Evolutionary conservation across 2,888 invertebrate genomes (phyloP).

Genomic region (Tenodera sinensis): DNA sequence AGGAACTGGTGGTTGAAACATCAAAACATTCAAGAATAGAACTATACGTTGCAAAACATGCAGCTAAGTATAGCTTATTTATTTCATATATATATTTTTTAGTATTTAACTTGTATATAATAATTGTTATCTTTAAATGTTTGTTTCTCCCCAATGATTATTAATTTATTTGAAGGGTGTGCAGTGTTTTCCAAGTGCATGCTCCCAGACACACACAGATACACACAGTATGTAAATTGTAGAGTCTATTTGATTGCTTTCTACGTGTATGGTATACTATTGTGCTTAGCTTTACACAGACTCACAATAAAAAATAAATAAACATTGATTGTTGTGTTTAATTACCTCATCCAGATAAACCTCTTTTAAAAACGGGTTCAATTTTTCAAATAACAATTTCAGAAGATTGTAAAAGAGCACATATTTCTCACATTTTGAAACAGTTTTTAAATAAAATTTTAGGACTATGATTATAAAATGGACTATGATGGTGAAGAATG

Average conservation of each 20-base stretch:
- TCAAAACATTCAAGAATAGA: background rate
- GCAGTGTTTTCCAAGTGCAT: background rate
- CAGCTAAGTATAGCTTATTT: background rate
- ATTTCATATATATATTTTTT: background rate
- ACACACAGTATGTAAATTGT: background rate
- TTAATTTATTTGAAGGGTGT: conserved; percentile 10
- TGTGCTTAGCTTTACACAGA: conserved; percentile 26
- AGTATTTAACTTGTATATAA: conserved; percentile 6
- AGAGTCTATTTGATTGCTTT: background rate
- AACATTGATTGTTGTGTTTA: background rate
- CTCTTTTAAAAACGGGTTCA: no score
- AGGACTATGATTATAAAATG: no score
- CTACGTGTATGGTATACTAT: conserved; percentile 2
- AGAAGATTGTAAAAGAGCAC: no score
- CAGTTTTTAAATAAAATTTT: no score
- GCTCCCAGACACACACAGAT: background rate
- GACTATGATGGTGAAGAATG: no score
- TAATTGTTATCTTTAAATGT: background rate
- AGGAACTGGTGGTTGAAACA: background rate
- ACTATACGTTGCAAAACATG: background rate
- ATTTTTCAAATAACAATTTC: no score
- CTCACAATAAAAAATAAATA: background rate
- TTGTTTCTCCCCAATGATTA: background rate
- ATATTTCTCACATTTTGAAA: no score
- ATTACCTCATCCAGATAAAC: no score